Percentiles rank a stretch among this genome's conserved stretches.
Conservation (phyloP, 2,888 invertebrate species). For the Deilephila elpenor region DNA sequence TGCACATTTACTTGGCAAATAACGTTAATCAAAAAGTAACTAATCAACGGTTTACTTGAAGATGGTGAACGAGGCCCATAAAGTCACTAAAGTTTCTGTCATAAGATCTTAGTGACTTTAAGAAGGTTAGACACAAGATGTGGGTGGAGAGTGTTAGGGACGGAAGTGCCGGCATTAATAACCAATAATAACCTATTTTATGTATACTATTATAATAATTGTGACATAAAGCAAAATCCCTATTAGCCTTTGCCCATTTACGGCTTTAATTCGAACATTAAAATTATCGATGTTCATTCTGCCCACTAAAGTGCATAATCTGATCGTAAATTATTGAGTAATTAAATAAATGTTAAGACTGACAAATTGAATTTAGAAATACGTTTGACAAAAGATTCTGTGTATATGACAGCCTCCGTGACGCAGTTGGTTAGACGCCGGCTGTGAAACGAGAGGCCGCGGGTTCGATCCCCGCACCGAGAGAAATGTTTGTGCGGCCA, state of each 20-base stretch:
- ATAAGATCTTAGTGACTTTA: background rate
- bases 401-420: too few relatives aligned
- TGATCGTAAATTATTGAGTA: background rate
- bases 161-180: background rate
- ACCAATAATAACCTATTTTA: background rate
- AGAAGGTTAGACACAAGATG: constrained; percentile 1
- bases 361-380: constrained; percentile 6
- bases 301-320: constrained; percentile 6
- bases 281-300: constrained; percentile 2
- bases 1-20: too few relatives aligned
- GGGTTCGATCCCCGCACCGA: too few relatives aligned
- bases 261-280: background rate
- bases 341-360: background rate
- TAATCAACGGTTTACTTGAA: too few relatives aligned
- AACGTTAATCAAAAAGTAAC: too few relatives aligned
- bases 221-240: background rate
- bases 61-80: too few relatives aligned
- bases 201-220: background rate
- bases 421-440: too few relatives aligned
- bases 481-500: too few relatives aligned
- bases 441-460: too few relatives aligned
- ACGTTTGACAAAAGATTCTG: background rate
- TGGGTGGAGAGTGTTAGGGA: background rate
- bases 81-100: background rate
- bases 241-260: background rate